Evolutionary conservation across 2,113 vertebrate genomes (phyloP), one percentile per base, ranked within the genome.

Genomic region (Cavia aperea): DNA sequence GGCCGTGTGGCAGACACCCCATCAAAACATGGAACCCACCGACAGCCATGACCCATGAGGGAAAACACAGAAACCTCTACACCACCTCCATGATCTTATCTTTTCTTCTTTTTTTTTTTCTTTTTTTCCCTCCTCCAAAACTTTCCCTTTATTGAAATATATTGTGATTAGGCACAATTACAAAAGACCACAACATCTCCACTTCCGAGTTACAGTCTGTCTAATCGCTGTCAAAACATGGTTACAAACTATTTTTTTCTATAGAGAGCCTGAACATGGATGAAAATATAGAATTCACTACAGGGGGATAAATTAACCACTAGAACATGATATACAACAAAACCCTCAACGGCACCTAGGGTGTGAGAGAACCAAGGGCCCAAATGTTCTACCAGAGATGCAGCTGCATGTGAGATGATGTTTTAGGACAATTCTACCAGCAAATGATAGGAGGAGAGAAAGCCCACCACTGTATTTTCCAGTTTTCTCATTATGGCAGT

Each of bases 151-250:
- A 93, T 96, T 96, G 93, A 95, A 96, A 95, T 65, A 86, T 94
- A 95, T 95, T 96, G 78, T 97, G 96, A 96, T 96, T 96, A 96
- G 93, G 89, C 85, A 96, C 93, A 95, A 95, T 96, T 96, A 94
- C 63, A 78, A 94, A 91, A 93, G 93, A 96, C 96, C 96, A 97
- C 93, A 96, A 93, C 94, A 96, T 95, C 95, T 93, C 82, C 24
- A 96, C 94, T 94, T 94, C 46, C 81, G 0, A 96, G 95, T 92
- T 96, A 94, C 91, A 96, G 68, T 95, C 95, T 97, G 96, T 97
- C 96, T 95, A 92, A 90, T 12, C 86, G 91, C 95, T 97, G 96
- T 97, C 96, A 97, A 97, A 97, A 97, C 95, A 97, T 95, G 94
- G 93, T 94, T 97, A 88, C 91, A 95, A 96, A 96, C 87, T 81